A percentile compares a stretch with the other conserved stretches of the same genome.
Evolutionary conservation across 2,797 vertebrate species (phyloP).

Genomic region (Sebastes vulpes): DNA sequence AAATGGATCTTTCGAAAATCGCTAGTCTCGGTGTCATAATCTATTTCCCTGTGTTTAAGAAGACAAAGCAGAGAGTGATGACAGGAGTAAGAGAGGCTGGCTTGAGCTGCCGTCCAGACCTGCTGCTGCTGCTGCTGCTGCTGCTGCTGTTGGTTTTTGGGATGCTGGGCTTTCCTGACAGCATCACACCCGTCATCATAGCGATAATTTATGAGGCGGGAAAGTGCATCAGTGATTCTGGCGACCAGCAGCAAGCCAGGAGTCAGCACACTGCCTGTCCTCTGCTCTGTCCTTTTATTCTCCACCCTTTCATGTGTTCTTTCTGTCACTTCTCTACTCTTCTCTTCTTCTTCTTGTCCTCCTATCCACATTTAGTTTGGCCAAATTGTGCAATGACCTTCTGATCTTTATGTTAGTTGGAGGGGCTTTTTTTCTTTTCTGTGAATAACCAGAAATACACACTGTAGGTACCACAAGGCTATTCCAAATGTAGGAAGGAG

Average conservation of each 20-base stretch:
- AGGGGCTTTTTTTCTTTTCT: not conserved
- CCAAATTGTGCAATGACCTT: not conserved
- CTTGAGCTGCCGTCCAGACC: conserved; percentile 21
- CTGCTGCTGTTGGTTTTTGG: conserved; percentile 46
- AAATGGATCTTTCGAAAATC: not conserved
- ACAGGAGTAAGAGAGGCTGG: not conserved
- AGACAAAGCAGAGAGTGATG: conserved; percentile 9
- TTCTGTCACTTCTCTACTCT: not conserved
- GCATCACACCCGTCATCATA: conserved; percentile 62
- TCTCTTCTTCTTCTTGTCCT: not conserved
- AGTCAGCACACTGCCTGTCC: conserved; percentile 21
- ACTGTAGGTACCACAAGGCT: not conserved
- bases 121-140: not conserved
- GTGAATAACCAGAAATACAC: not conserved
- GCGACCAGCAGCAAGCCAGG: conserved; percentile 55
- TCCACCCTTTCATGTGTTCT: not conserved
- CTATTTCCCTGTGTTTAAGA: conserved; percentile 1
- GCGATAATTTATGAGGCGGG: conserved; percentile 81
- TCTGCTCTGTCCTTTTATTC: conserved; percentile 21
- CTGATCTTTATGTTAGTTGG: not conserved
- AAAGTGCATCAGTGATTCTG: conserved; percentile 67
- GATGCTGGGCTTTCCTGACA: conserved; percentile 64
- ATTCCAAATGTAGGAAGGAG: not conserved
- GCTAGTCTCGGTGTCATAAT: not conserved
- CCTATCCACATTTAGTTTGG: not conserved